Conservation (phyloP, 2,797 vertebrate species). For the Myripristis murdjan region DNA sequence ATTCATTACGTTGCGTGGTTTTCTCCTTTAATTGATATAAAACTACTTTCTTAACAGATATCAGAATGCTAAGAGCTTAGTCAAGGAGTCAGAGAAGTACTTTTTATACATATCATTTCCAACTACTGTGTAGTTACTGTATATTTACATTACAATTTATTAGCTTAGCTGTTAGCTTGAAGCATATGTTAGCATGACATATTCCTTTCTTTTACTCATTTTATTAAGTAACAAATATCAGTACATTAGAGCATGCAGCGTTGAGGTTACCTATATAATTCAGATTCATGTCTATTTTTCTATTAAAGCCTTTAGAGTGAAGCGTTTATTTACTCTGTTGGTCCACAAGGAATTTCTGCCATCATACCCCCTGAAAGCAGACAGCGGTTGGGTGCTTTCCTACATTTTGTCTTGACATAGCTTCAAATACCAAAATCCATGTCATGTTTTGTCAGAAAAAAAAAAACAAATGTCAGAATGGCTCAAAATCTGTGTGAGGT, state of each 20-base stretch:
- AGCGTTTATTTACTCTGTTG: conserved; percentile 64
- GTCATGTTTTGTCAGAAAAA: conserved; percentile 68
- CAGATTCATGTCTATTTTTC: conserved; percentile 86
- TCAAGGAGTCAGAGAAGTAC: conserved; percentile 48
- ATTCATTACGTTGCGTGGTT: neutral
- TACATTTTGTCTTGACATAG: conserved; percentile 51
- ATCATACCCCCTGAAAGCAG: conserved; percentile 41
- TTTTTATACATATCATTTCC: conserved; percentile 82
- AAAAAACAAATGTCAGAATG: conserved; percentile 66
- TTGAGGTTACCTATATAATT: conserved; percentile 67
- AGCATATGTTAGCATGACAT: conserved; percentile 71
- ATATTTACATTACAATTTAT: conserved; percentile 68
- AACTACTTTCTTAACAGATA: conserved; percentile 21
- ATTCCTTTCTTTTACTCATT: conserved; percentile 70
- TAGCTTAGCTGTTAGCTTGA: conserved; percentile 70
- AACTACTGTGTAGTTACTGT: conserved; percentile 90
- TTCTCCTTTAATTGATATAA: conserved; percentile 9
- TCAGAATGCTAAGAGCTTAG: conserved; percentile 29
- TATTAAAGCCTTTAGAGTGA: conserved; percentile 75
- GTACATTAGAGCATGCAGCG: conserved; percentile 77
- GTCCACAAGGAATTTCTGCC: conserved; percentile 47
- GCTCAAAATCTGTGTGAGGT: conserved; percentile 54
- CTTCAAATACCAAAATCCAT: conserved; percentile 63
- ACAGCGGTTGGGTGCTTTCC: conserved; percentile 35
- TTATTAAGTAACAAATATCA: conserved; percentile 56